Base-by-base conservation (phyloP, 2,797 vertebrate genomes). In the Thripadectes ignobilis region DNA sequence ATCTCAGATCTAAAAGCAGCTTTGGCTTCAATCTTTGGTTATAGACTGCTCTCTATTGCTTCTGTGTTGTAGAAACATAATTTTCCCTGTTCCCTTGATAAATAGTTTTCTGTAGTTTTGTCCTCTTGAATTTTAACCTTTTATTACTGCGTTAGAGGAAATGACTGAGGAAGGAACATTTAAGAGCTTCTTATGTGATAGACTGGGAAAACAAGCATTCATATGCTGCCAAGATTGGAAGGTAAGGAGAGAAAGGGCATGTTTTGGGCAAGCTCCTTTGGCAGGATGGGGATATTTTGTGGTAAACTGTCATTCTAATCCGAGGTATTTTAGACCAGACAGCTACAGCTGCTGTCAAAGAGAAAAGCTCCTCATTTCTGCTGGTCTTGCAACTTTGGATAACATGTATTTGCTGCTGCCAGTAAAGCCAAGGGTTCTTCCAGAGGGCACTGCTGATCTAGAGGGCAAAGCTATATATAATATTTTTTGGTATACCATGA, bases 391-490 rank as follows among this genome's bases (percentile, higher is more conserved):
- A 96, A 23, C 72, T 96, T 74, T 27, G 54, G 48, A 66, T 87
- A 95, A 88, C 29, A 16, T 57, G 76, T 95, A 67, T 75, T 94
- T 88, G 81, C 80, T 32, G 34, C 65, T 96, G 94, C 97, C 81
- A 85, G 86, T 78, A 96, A 96, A 94, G 82, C 75, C 87, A 94
- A 61, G 48, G 41, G 63, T 83, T 85, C 91, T 96, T 97, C 88
- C 89, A 93, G 95, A 95, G 73, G 94, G 87, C 78, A 93, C 68
- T 89, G 92, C 86, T 95, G 65, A 94, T 90, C 68, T 57, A 62
- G 88, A 97, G 85, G 95, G 95, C 85, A 94, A 95, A 92, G 66
- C 32, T 85, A 91, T 89, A 88, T 75, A 85, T 89, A 93, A 65
- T 59, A 30, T 48, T 85, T 93, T 95, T 92, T 76, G 86, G 89